These are phyloP conservation scores for Peromyscus nudipes DNA, from an alignment of 2,797 vertebrate species.

Conservation along the genomic window DNA sequence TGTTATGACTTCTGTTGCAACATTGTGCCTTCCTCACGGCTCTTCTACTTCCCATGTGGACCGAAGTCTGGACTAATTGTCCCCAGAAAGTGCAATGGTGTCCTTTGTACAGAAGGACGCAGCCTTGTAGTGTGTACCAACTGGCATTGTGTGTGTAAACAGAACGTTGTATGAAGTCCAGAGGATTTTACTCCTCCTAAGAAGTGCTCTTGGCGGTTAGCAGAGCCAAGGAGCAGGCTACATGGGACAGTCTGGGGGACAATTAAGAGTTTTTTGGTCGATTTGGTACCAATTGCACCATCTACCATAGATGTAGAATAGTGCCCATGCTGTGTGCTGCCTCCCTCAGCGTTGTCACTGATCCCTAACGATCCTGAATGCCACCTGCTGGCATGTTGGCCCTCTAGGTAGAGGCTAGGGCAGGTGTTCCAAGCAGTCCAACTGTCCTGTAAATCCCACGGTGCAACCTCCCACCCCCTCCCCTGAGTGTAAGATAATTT, in stretches of 20 bases:
- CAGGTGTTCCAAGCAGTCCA: not conserved
- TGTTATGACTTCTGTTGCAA: not conserved
- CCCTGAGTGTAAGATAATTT: not conserved
- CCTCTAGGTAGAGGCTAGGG: not conserved
- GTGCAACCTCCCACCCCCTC: not conserved
- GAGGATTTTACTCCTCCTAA: not conserved
- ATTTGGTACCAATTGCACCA: not conserved
- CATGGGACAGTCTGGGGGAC: not conserved
- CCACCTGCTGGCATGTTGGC: too few species aligned
- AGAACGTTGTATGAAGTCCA: not conserved
- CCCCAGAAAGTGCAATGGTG: not conserved
- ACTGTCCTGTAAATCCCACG: not conserved
- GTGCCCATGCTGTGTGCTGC: rapidly evolving
- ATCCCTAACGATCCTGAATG: not conserved
- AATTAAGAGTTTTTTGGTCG: too few species aligned
- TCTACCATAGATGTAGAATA: too few species aligned
- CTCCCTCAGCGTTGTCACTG: rapidly evolving
- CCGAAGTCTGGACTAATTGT: not conserved
- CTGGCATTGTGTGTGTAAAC: not conserved
- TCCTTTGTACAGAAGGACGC: not conserved
- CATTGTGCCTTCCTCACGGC: not conserved
- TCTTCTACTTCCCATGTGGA: not conserved
- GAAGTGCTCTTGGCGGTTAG: not conserved
- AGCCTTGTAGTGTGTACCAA: not conserved
- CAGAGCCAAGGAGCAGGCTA: not conserved